A percentile compares a stretch with the other conserved stretches of the same genome.
Conservation (phyloP, 2,797 vertebrate species). For the Corythornis leucogaster region DNA sequence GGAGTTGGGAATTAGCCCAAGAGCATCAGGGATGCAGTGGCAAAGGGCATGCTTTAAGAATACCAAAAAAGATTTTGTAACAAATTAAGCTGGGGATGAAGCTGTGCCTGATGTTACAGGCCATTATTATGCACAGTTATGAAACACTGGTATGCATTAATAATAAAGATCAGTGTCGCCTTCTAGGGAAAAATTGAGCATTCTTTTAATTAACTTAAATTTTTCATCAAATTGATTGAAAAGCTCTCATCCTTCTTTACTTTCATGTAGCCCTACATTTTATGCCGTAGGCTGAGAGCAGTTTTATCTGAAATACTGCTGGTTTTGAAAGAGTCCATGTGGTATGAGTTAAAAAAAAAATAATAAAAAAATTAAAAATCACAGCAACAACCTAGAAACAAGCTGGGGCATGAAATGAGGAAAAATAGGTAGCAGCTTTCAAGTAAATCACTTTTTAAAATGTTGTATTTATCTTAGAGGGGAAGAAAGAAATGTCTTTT, state of each 20-base stretch:
- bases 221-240: constrained; percentile 86
- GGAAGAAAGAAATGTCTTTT: not conserved
- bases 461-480: constrained; percentile 34
- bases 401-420: constrained; percentile 51
- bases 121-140: constrained; percentile 78
- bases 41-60: constrained; percentile 79
- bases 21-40: constrained; percentile 62
- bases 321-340: constrained; percentile 61
- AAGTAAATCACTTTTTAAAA: constrained; percentile 28
- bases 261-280: constrained; percentile 79
- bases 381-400: constrained; percentile 62
- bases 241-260: constrained; percentile 78
- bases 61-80: constrained; percentile 80
- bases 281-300: constrained; percentile 64
- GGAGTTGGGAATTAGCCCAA: constrained; percentile 71
- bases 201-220: constrained; percentile 86
- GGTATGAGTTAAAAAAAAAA: constrained; percentile 8
- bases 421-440: constrained; percentile 38
- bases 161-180: constrained; percentile 84
- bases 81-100: constrained; percentile 80
- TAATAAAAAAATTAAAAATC: not conserved
- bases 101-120: constrained; percentile 74
- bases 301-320: constrained; percentile 70
- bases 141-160: constrained; percentile 81
- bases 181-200: constrained; percentile 81